Evolutionary conservation across 23 tunicate genomes (phyloP).

Genomic region (Ciona savignyi): DNA sequence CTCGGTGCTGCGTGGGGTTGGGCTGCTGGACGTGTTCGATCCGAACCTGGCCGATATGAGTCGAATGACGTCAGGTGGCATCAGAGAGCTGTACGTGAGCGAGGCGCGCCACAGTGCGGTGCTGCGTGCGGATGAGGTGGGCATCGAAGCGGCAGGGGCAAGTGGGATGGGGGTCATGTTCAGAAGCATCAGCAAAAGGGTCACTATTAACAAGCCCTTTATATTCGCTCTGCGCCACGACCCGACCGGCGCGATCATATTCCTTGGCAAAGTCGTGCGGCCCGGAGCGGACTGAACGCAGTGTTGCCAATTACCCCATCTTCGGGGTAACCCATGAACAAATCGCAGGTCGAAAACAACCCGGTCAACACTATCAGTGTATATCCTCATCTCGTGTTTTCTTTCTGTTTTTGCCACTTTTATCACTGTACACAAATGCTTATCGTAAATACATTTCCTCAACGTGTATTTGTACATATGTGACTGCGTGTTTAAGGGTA

Average conservation of each 20-base stretch:
- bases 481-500: too few relatives aligned
- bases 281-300: conserved; percentile 7
- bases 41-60: conserved; percentile 38
- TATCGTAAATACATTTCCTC: not conserved
- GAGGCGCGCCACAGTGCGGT: conserved; percentile 75
- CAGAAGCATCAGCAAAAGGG: not conserved
- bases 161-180: conserved; percentile 15
- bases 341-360: not conserved
- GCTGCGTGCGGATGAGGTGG: conserved; percentile 51
- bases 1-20: conserved; percentile 23
- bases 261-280: conserved; percentile 45
- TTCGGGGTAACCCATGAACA: not conserved
- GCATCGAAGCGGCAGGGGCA: conserved; percentile 76
- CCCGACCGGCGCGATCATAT: conserved; percentile 54
- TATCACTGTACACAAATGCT: not conserved
- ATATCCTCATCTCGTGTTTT: not conserved
- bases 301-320: too few relatives aligned
- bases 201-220: conserved; percentile 56
- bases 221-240: conserved; percentile 60
- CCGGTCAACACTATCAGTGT: not conserved
- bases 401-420: too few relatives aligned
- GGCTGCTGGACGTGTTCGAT: conserved; percentile 52
- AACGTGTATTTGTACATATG: not conserved
- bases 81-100: conserved; percentile 30
- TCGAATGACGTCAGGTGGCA: conserved; percentile 17